Evolutionary conservation across 1,140 invertebrate species (phyloP).

Genomic region (Drosophila carrolli): DNA sequence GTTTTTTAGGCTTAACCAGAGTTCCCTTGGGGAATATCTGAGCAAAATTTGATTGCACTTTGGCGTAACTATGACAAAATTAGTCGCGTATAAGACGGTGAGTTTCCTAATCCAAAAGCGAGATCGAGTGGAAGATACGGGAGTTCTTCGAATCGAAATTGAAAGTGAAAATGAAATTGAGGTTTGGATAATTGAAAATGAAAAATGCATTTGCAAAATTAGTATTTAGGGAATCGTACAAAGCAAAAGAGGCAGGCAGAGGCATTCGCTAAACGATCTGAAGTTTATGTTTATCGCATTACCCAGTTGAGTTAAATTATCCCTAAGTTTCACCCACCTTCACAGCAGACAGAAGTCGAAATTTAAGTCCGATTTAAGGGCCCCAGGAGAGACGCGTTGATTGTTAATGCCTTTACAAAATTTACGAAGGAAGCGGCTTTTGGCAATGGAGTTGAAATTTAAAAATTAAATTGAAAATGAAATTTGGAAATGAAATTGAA

Average conservation of each 20-base stretch:
- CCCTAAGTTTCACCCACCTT: conserved; percentile 32
- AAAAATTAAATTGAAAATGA: conserved; percentile 39
- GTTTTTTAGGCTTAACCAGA: conserved; percentile 55
- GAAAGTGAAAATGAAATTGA: conserved; percentile 43
- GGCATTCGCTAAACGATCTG: conserved; percentile 45
- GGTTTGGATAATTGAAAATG: conserved; percentile 35
- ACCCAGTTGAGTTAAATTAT: conserved; percentile 35
- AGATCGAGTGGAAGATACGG: conserved; percentile 19
- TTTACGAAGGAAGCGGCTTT: conserved; percentile 59
- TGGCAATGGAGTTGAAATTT: conserved; percentile 59
- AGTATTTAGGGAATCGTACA: conserved; percentile 58
- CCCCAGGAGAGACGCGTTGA: conserved; percentile 66
- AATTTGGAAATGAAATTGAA: conserved; percentile 50
- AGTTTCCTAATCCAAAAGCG: conserved; percentile 78
- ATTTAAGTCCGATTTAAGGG: conserved; percentile 49
- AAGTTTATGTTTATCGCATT: conserved; percentile 49
- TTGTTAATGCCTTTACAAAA: conserved; percentile 84
- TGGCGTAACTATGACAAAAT: conserved; percentile 75
- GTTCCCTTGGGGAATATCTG: conserved; percentile 18
- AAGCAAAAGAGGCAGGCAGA: conserved; percentile 36
- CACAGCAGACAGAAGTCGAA: conserved; percentile 58
- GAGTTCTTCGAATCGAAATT: conserved; percentile 37
- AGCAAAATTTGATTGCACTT: conserved; percentile 63
- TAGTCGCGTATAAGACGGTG: conserved; percentile 74
- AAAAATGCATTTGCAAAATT: conserved; percentile 49